Percentiles rank a stretch among this genome's conserved stretches.
Evolutionary conservation across 2,888 invertebrate species (phyloP).

Genomic region (Chromoteleia sp.): DNA sequence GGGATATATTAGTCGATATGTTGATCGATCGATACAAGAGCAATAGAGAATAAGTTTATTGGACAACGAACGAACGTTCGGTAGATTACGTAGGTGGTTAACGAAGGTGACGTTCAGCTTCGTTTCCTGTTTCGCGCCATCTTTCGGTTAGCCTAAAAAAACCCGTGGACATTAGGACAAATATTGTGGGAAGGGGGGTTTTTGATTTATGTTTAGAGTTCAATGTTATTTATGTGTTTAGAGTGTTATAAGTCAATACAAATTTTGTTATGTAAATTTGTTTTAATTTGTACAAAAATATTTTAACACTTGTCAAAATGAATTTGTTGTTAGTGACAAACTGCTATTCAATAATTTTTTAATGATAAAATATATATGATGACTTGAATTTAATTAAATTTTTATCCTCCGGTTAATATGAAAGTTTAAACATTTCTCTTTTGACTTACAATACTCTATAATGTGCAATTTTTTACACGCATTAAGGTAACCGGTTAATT

Average conservation of each 20-base stretch:
- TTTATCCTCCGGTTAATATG: too few relatives aligned
- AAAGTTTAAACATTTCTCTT: too few relatives aligned
- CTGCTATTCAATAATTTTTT: too few relatives aligned
- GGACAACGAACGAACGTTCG: conserved; percentile 38
- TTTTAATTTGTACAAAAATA: too few relatives aligned
- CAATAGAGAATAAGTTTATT: conserved; percentile 24
- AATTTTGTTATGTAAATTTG: too few relatives aligned
- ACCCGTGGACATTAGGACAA: conserved; percentile 16
- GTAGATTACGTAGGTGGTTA: conserved; percentile 23
- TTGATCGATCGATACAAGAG: not conserved
- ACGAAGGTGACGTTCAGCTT: conserved; percentile 15
- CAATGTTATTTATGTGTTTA: conserved; percentile 16
- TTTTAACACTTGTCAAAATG: too few relatives aligned
- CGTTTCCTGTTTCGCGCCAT: conserved; percentile 9
- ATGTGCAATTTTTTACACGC: conserved; percentile 5
- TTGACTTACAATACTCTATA: not conserved
- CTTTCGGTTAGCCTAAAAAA: conserved; percentile 6
- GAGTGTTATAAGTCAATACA: conserved; percentile 23
- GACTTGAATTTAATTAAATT: too few relatives aligned
- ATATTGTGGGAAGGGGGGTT: conserved; percentile 33
- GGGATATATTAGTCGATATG: not conserved
- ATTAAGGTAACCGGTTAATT: too few relatives aligned
- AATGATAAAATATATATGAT: too few relatives aligned
- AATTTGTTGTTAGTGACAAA: too few relatives aligned
- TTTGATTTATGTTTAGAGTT: conserved; percentile 34